Percentiles rank a stretch among this genome's conserved stretches.
These are phyloP conservation scores for Pluvianellus socialis DNA, from an alignment of 2,113 vertebrate genomes.

Conservation along the genomic window DNA sequence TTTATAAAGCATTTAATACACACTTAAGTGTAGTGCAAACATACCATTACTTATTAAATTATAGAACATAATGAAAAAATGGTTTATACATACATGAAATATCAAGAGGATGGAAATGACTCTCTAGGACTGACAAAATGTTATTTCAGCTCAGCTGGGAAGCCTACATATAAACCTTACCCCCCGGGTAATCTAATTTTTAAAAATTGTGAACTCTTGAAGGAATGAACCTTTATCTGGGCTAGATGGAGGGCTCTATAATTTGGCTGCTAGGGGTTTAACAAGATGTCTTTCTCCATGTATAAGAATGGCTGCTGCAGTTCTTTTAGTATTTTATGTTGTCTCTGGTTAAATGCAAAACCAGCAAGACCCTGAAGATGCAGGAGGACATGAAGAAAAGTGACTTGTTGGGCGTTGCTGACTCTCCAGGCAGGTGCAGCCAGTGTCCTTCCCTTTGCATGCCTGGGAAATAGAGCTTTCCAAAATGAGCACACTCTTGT, in stretches of 20 bases:
- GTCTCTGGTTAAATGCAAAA: background rate
- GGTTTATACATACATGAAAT: background rate
- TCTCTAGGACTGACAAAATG: background rate
- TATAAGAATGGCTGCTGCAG: background rate
- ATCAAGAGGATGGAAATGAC: slow-evolving; percentile 13
- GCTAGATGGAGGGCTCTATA: background rate
- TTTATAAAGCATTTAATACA: slow-evolving; percentile 35
- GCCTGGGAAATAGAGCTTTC: background rate
- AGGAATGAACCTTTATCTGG: background rate
- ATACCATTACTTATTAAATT: background rate
- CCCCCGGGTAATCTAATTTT: slow-evolving; percentile 16
- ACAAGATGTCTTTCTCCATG: background rate
- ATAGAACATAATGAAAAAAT: background rate
- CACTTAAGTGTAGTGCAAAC: background rate
- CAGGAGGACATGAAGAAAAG: background rate
- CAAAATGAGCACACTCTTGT: background rate
- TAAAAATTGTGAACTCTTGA: background rate
- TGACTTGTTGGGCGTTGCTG: background rate
- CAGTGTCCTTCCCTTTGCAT: background rate
- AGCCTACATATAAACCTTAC: background rate
- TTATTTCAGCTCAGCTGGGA: slow-evolving; percentile 9
- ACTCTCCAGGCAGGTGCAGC: background rate
- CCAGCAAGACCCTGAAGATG: background rate
- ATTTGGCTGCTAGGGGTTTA: background rate
- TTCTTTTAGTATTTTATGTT: background rate